A percentile compares a stretch with the other conserved stretches of the same genome.
phyloP scores from a whole-genome alignment of 2,113 vertebrate species.

The Elaphurus davidianus region DNA sequence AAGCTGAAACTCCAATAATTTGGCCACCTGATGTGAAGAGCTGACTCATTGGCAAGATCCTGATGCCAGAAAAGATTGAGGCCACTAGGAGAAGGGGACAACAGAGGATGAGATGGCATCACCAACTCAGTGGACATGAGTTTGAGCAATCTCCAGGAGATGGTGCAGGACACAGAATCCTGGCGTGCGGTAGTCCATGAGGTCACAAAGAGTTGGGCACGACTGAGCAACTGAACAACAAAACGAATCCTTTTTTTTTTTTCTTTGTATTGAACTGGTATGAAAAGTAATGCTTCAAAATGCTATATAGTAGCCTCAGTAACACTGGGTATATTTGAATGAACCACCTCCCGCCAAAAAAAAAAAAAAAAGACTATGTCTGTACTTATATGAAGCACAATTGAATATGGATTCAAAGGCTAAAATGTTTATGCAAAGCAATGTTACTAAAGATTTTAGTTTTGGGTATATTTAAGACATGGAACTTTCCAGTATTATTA shows the following conservation, averaged over 20 bases:
- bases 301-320: neutral
- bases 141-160: neutral
- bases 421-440: neutral
- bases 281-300: neutral
- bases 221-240: neutral
- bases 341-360: neutral
- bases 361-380: neutral
- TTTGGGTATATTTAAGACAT: neutral
- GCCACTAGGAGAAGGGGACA: neutral
- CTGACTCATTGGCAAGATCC: neutral
- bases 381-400: neutral
- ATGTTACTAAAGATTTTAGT: neutral
- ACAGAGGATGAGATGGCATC: neutral
- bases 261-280: neutral
- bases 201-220: neutral
- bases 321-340: neutral
- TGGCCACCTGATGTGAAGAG: neutral
- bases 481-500: neutral
- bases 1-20: neutral
- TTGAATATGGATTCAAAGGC: neutral
- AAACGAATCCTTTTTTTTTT: neutral
- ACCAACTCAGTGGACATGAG: neutral
- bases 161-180: neutral
- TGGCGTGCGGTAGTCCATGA: rapidly evolving
- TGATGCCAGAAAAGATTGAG: neutral